These are phyloP conservation scores for Agrochola lychnidis DNA, from an alignment of 2,888 invertebrate genomes.

Conservation along the genomic window DNA sequence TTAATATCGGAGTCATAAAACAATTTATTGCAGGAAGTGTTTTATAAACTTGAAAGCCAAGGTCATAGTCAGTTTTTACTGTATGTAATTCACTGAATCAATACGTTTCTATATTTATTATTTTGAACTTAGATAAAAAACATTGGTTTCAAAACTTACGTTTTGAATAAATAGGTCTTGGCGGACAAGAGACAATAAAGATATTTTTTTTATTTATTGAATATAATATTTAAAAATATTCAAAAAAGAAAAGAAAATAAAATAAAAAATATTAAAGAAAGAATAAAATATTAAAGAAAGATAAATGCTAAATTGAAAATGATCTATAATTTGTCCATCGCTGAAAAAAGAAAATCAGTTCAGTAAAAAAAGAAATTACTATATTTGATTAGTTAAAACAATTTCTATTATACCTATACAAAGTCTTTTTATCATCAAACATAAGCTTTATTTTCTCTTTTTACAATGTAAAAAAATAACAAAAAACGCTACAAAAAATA, in stretches of 20 bases:
- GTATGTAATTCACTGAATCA: neutral
- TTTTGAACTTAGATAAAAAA: neutral
- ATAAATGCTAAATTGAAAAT: too few relatives aligned
- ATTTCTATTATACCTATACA: rapidly evolving
- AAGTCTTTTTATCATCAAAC: neutral
- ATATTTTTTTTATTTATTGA: too few relatives aligned
- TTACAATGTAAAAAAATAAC: neutral
- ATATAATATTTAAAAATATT: too few relatives aligned
- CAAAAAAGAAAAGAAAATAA: too few relatives aligned
- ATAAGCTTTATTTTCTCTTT: neutral
- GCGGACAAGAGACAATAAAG: too few relatives aligned
- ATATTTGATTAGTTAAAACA: neutral
- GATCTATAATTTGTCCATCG: too few relatives aligned
- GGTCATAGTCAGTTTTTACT: neutral
- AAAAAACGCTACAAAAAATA: neutral
- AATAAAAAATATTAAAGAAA: too few relatives aligned
- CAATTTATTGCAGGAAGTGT: conserved; percentile 31
- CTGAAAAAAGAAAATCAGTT: too few relatives aligned
- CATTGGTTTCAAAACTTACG: too few relatives aligned
- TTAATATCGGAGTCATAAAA: conserved; percentile 38
- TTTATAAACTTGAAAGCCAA: conserved; percentile 35
- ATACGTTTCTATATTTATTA: neutral
- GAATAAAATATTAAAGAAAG: too few relatives aligned
- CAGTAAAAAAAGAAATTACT: neutral
- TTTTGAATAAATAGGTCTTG: too few relatives aligned